A percentile compares a stretch with the other conserved stretches of the same genome.
Conservation (phyloP, 1,140 invertebrate genomes). For the Alviniconcha marisindica region DNA sequence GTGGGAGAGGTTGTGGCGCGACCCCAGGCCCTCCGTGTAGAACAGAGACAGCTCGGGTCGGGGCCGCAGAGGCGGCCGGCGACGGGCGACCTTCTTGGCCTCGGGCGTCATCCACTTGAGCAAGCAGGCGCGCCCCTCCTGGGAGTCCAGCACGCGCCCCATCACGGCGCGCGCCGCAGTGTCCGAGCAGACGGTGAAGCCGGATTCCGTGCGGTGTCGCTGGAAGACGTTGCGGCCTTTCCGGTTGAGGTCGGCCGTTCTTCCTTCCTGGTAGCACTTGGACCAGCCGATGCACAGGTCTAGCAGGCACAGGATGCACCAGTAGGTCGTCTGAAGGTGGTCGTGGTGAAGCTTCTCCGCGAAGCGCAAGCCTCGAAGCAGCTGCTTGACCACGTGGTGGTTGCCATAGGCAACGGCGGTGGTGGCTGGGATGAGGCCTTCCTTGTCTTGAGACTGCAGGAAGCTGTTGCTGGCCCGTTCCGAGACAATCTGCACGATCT, state of each 20-base stretch:
- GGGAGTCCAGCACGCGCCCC: slow-evolving; percentile 5
- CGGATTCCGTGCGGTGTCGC: slow-evolving; percentile 21
- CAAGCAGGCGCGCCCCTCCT: not conserved
- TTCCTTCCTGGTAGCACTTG: not conserved
- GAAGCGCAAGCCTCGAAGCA: slow-evolving; percentile 25
- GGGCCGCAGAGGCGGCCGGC: not conserved
- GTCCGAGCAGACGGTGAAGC: slow-evolving; percentile 32
- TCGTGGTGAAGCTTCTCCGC: slow-evolving; percentile 32
- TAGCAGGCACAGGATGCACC: slow-evolving; percentile 29
- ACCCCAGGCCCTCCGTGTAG: slow-evolving; percentile 1
- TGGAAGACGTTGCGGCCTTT: slow-evolving; percentile 37
- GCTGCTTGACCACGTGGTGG: slow-evolving; percentile 3
- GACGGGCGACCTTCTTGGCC: not conserved
- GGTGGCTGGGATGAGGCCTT: slow-evolving; percentile 37
- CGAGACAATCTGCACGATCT: slow-evolving; percentile 9
- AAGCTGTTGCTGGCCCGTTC: not conserved
- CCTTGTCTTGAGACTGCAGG: slow-evolving; percentile 19
- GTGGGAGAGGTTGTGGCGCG: not conserved
- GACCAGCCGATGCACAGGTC: slow-evolving; percentile 43
- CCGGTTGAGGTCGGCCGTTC: not conserved
- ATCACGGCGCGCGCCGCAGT: not conserved
- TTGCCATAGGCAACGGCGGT: slow-evolving; percentile 33
- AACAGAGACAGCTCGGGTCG: slow-evolving; percentile 2
- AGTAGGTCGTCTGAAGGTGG: slow-evolving; percentile 22
- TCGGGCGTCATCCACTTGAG: not conserved